Percentiles rank a stretch among this genome's conserved stretches.
These are phyloP conservation scores for Python bivittatus DNA, from an alignment of 2,113 vertebrate genomes.

Conservation along the genomic window DNA sequence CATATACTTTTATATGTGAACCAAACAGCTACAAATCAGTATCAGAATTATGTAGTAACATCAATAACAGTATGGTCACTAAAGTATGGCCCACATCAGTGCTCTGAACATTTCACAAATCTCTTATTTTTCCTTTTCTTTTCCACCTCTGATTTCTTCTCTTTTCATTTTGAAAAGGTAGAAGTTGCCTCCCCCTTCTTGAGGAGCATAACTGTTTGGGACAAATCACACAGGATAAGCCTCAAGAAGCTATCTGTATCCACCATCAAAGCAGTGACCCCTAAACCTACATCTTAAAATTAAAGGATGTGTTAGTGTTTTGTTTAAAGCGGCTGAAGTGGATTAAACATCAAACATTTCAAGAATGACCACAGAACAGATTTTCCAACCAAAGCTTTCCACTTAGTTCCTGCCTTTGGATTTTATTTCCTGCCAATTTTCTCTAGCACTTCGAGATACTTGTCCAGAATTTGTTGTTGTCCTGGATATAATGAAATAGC, in stretches of 20 bases:
- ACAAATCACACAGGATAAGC: background rate
- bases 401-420: background rate
- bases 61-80: too few relatives aligned
- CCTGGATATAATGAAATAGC: background rate
- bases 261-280: background rate
- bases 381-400: constrained; percentile 11
- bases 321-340: constrained; percentile 28
- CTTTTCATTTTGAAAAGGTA: background rate
- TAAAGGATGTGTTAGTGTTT: background rate
- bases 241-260: background rate
- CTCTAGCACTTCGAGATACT: background rate
- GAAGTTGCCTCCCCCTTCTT: background rate
- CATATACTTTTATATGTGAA: too few relatives aligned
- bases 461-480: background rate
- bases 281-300: background rate
- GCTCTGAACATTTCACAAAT: background rate
- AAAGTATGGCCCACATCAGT: too few relatives aligned
- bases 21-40: too few relatives aligned
- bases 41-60: too few relatives aligned
- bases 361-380: background rate
- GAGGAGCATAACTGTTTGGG: background rate
- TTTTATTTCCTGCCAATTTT: background rate
- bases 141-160: background rate
- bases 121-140: background rate
- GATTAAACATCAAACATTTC: constrained; percentile 46